Conservation (phyloP, 2,113 vertebrate species). For the Antennarius striatus region DNA sequence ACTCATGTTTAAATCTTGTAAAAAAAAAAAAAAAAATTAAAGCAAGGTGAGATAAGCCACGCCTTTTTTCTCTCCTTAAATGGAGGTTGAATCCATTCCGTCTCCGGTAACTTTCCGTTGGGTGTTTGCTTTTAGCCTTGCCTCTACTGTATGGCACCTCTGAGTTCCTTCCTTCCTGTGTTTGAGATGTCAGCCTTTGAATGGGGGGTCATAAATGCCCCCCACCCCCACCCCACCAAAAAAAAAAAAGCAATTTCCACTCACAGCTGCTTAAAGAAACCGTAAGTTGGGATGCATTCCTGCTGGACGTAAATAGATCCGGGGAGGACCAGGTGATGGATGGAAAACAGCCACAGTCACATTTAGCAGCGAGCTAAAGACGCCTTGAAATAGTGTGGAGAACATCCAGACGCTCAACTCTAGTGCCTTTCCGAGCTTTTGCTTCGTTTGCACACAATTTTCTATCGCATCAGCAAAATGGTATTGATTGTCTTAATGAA, state of each 20-base stretch:
- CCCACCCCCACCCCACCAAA: too few relatives aligned
- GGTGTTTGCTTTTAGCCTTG: constrained; percentile 34
- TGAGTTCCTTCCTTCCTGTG: constrained; percentile 83
- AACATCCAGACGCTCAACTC: too few relatives aligned
- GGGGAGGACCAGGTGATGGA: constrained; percentile 45
- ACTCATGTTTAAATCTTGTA: neutral
- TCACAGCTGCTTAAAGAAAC: constrained; percentile 80
- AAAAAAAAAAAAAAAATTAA: neutral
- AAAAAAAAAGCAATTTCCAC: constrained; percentile 76
- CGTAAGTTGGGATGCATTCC: constrained; percentile 62
- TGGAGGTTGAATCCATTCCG: neutral
- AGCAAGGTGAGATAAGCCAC: neutral
- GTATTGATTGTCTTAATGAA: constrained; percentile 74
- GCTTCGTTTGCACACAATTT: constrained; percentile 74
- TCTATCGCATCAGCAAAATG: constrained; percentile 67
- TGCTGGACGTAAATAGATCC: constrained; percentile 61
- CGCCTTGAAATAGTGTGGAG: too few relatives aligned
- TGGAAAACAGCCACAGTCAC: constrained; percentile 24
- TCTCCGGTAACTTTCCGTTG: constrained; percentile 34
- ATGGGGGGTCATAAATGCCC: constrained; percentile 78
- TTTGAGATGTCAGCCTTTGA: constrained; percentile 80
- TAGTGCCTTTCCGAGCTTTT: constrained; percentile 68
- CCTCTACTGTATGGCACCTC: constrained; percentile 73
- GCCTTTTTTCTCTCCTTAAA: neutral
- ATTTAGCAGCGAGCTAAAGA: too few relatives aligned